These are phyloP conservation scores for Zosterops pallidus DNA, from an alignment of 2,113 vertebrate species.

Conservation along the genomic window DNA sequence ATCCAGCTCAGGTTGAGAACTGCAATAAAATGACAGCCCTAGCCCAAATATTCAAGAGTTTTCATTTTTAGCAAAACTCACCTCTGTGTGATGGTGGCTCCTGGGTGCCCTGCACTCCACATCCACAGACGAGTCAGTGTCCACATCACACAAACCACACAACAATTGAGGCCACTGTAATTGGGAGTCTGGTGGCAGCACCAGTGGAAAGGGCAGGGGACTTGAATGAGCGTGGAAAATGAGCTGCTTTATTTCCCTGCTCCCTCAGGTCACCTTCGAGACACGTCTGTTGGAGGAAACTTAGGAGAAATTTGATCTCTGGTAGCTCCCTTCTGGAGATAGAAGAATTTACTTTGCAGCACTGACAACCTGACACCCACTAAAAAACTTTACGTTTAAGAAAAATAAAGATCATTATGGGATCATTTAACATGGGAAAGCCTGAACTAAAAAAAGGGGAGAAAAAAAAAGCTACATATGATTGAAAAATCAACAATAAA, in stretches of 20 bases:
- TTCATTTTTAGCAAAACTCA: background rate
- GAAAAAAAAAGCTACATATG: background rate
- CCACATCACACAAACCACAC: conserved; percentile 32
- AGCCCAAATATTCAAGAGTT: no score
- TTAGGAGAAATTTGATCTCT: background rate
- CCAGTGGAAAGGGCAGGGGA: background rate
- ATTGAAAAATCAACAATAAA: conserved; percentile 12
- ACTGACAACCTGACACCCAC: background rate
- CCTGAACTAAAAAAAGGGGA: background rate
- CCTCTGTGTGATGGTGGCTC: background rate
- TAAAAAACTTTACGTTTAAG: background rate
- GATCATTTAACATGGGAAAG: background rate
- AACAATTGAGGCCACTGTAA: conserved; percentile 34
- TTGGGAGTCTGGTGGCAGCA: background rate
- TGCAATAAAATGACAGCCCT: no score
- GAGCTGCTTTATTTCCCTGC: background rate
- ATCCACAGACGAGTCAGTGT: background rate
- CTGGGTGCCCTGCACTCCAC: background rate
- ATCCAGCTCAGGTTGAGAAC: background rate
- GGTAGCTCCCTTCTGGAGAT: background rate
- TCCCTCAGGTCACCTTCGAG: background rate
- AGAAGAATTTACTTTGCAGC: background rate
- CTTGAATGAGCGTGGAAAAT: background rate
- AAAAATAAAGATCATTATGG: background rate
- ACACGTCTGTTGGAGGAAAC: background rate